These are phyloP conservation scores for Synanthedon formicaeformis DNA, from an alignment of 2,888 invertebrate genomes.

Conservation along the genomic window DNA sequence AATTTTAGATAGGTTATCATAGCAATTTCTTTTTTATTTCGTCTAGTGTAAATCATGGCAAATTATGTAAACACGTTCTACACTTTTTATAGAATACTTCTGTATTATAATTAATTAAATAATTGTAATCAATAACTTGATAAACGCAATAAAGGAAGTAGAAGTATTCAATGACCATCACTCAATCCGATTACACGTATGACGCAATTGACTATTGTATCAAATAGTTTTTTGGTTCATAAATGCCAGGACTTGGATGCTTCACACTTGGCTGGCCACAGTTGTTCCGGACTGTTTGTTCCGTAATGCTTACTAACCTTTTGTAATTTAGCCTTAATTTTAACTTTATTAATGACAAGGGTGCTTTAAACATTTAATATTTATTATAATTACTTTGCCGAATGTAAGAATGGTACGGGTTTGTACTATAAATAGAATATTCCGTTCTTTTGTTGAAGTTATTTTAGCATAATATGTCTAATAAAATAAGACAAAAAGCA, in stretches of 20 bases:
- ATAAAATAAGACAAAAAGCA: too few relatives aligned
- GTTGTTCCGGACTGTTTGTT: neutral
- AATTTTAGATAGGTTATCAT: too few relatives aligned
- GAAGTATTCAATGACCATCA: slow-evolving; percentile 36
- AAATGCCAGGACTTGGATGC: neutral
- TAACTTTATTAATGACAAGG: neutral
- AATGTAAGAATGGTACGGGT: too few relatives aligned
- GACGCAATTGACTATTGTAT: slow-evolving; percentile 19
- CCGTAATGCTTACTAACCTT: neutral
- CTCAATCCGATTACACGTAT: slow-evolving; percentile 21
- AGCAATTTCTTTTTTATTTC: too few relatives aligned
- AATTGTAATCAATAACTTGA: neutral
- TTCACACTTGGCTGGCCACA: neutral
- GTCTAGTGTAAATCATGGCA: too few relatives aligned
- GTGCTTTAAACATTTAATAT: neutral
- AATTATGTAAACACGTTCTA: too few relatives aligned
- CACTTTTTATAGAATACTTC: too few relatives aligned
- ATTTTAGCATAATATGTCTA: too few relatives aligned
- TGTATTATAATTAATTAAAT: too few relatives aligned
- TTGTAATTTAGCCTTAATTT: neutral
- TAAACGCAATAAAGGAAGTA: slow-evolving; percentile 23
- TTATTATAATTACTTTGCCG: too few relatives aligned
- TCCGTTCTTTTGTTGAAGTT: too few relatives aligned
- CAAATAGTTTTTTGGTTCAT: slow-evolving; percentile 5
- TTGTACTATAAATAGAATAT: too few relatives aligned